phyloP scores from a whole-genome alignment of 2,888 invertebrate species.

The Plusia festucae region DNA sequence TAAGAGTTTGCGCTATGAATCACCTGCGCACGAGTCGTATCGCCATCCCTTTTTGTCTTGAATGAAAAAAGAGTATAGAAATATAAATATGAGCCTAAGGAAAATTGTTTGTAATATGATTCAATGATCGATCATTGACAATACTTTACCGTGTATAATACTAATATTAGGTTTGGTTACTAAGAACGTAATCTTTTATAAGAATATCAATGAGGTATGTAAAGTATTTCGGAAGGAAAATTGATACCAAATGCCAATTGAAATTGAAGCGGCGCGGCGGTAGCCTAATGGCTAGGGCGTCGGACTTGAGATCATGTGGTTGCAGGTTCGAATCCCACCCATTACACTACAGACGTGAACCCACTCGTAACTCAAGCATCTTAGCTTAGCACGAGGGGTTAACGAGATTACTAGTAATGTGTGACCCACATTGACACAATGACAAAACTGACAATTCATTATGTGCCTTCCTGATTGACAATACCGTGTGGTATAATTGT shows the following conservation, averaged over 20 bases:
- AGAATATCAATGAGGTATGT: conserved; percentile 29
- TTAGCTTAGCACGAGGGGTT: no score
- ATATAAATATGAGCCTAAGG: conserved; percentile 18
- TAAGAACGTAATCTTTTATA: conserved; percentile 30
- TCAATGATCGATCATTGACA: conserved; percentile 33
- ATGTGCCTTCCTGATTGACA: no score
- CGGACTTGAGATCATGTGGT: no score
- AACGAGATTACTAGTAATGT: no score
- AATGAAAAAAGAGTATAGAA: conserved; percentile 17
- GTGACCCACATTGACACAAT: no score
- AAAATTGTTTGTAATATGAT: conserved; percentile 37
- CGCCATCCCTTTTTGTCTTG: conserved; percentile 20
- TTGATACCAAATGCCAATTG: background rate
- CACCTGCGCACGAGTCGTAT: conserved; percentile 51
- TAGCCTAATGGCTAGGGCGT: no score
- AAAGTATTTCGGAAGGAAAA: conserved; percentile 26
- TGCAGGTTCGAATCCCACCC: no score
- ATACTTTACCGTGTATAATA: background rate
- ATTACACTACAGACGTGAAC: no score
- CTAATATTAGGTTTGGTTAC: conserved; percentile 19
- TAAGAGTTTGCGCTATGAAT: conserved; percentile 62
- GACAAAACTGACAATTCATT: no score
- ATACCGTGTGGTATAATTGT: no score
- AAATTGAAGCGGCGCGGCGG: background rate
- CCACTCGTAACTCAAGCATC: no score